Evolutionary conservation across 2,888 invertebrate species (phyloP).

Genomic region (Cosmorhoe ocellata): DNA sequence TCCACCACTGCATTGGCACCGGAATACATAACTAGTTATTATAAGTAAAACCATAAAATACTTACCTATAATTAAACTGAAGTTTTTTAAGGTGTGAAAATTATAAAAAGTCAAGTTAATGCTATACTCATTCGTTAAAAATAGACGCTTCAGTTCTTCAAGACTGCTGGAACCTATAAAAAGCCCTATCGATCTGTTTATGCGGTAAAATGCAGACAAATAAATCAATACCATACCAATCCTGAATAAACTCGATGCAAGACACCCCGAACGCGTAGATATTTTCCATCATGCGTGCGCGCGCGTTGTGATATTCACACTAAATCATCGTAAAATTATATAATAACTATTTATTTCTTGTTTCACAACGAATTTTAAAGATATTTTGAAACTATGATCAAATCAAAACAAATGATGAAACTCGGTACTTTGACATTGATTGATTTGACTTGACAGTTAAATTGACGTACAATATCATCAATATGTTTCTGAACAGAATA

Average conservation of each 20-base stretch:
- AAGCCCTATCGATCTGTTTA: constrained; percentile 4
- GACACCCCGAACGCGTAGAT: constrained; percentile 63
- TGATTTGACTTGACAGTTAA: neutral
- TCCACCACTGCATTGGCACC: no score
- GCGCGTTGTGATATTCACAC: constrained; percentile 8
- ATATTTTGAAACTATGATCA: constrained; percentile 24
- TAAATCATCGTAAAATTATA: constrained; percentile 28
- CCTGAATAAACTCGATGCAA: constrained; percentile 59
- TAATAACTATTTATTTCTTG: constrained; percentile 17
- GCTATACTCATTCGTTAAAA: no score
- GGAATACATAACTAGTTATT: no score
- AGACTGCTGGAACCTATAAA: neutral
- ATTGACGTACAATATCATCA: no score
- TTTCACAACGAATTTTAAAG: constrained; percentile 5
- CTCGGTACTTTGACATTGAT: constrained; percentile 10
- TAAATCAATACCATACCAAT: constrained; percentile 49
- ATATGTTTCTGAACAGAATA: neutral
- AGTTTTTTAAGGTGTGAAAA: no score
- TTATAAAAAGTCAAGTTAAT: no score
- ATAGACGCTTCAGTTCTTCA: neutral
- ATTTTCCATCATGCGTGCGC: constrained; percentile 55
- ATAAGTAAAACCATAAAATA: no score
- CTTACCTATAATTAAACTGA: no score
- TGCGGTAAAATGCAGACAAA: constrained; percentile 7
- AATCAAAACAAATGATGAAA: constrained; percentile 26